Evolutionary conservation across 2,888 invertebrate genomes (phyloP).

Genomic region (Drosophila borborema): DNA sequence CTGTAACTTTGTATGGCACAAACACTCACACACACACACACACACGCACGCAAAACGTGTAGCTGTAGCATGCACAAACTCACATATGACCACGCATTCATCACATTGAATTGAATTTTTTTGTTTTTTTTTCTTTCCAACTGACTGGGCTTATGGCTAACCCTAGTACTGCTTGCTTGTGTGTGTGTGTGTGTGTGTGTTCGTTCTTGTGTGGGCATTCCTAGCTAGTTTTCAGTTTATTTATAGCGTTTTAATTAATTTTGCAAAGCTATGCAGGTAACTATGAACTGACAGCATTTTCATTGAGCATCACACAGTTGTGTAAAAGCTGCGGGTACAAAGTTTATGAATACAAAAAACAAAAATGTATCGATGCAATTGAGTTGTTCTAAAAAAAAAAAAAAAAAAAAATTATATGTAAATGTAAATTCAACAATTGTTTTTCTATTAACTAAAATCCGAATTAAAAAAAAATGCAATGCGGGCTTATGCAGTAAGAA

Average conservation of each 20-base stretch:
- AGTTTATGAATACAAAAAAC: neutral
- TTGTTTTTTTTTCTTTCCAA: constrained; percentile 29
- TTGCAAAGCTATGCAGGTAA: constrained; percentile 2
- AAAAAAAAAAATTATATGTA: no score
- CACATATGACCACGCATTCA: constrained; percentile 15
- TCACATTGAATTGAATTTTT: constrained; percentile 40
- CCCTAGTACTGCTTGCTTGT: neutral
- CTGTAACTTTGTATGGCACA: constrained; percentile 24
- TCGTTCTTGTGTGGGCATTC: constrained; percentile 14
- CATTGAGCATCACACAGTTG: neutral
- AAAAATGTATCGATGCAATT: neutral
- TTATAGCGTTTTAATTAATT: constrained; percentile 63
- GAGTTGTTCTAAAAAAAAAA: no score
- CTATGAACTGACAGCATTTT: neutral
- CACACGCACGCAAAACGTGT: neutral
- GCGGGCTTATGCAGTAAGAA: neutral
- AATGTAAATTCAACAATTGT: no score
- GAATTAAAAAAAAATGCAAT: neutral
- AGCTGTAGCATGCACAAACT: neutral
- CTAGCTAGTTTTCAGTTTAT: constrained; percentile 41
- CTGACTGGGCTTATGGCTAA: constrained; percentile 16
- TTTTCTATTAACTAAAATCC: no score
- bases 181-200: neutral
- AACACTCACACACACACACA: constrained; percentile 2
- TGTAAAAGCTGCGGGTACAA: neutral